Base-by-base conservation (phyloP, 1,140 invertebrate species). In the Homalodisca vitripennis region DNA sequence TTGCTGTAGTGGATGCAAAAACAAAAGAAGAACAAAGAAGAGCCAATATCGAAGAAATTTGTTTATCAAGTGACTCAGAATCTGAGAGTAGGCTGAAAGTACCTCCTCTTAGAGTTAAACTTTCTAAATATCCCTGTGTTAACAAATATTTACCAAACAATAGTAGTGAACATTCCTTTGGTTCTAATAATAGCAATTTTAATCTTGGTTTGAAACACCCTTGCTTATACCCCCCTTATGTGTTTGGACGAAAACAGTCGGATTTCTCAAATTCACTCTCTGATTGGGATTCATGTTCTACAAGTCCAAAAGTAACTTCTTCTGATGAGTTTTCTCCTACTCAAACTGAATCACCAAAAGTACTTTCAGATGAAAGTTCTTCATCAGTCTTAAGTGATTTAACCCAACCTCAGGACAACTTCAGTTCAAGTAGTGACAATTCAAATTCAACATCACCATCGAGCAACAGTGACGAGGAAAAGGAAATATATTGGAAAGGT, bases 21-120 rank as follows among this genome's bases (percentile, higher is more conserved):
- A 51, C 6, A 12, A 51, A 51, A 12, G 48, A 3, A 20, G 48
- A 51, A 51, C 48, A 51, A 51, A 51, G 22, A 51, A 6, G 48
- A 51, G n/a, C 48, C n/a, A 20, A 14, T 6, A 22, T 63, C 20
- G 60, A 63, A 32, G 60, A 63, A 31, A 32, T 63, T 2, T 63
- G 29, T 29, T 29, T 63, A n/a, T 63, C 60, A n/a, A 63, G 60
- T 32, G 60, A 63, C 20, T 63, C 60, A 2, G 60, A 63, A 13
- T n/a, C 48, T 51, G 48, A 51, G n/a, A 51, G 3, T 22, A 12
- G 3, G n/a, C 48, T 22, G 2, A 51, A 51, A 51, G 22, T 51
- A 51, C 22, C 48, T 10, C 48, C 48, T 51, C 3, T 51, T 51
- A 51, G 48, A 51, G 17, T 51, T 20, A 51, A 51, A 51, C 3